Evolutionary conservation across 2,888 invertebrate genomes (phyloP).

Genomic region (Autographa pulchrina): DNA sequence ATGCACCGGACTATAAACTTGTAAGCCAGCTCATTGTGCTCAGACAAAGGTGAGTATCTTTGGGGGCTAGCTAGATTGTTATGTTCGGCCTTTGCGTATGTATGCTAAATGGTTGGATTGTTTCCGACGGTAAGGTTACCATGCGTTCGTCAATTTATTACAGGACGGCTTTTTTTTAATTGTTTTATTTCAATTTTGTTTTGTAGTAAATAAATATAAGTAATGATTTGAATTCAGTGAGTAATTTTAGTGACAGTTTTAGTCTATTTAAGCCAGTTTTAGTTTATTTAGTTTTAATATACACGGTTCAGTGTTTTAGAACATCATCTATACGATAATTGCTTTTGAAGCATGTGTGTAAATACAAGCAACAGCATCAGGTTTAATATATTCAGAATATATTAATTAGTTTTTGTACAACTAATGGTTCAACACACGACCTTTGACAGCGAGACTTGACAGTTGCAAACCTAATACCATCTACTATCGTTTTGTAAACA

Average conservation of each 20-base stretch:
- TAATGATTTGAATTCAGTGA: no score
- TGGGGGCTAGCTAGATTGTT: slow-evolving; percentile 53
- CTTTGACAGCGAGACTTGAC: neutral
- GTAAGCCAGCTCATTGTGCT: slow-evolving; percentile 47
- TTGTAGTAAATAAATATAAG: no score
- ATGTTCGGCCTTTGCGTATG: slow-evolving; percentile 75
- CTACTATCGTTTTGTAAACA: no score
- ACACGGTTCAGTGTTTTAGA: no score
- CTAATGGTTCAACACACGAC: neutral
- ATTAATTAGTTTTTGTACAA: neutral
- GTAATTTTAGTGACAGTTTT: no score
- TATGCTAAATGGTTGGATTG: slow-evolving; percentile 85
- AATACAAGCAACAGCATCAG: neutral
- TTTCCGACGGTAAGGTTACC: slow-evolving; percentile 74
- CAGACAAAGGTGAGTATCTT: slow-evolving; percentile 54
- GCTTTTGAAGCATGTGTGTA: no score
- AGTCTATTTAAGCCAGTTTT: no score
- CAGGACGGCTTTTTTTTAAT: no score
- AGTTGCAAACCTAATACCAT: neutral
- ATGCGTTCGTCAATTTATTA: slow-evolving; percentile 39
- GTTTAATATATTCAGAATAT: neutral
- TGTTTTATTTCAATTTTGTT: no score
- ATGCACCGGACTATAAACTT: slow-evolving; percentile 43
- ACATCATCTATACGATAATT: no score
- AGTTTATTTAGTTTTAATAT: no score